Base-by-base conservation (phyloP, 2,888 invertebrate genomes). In the Tricholauxania praeusta region DNA sequence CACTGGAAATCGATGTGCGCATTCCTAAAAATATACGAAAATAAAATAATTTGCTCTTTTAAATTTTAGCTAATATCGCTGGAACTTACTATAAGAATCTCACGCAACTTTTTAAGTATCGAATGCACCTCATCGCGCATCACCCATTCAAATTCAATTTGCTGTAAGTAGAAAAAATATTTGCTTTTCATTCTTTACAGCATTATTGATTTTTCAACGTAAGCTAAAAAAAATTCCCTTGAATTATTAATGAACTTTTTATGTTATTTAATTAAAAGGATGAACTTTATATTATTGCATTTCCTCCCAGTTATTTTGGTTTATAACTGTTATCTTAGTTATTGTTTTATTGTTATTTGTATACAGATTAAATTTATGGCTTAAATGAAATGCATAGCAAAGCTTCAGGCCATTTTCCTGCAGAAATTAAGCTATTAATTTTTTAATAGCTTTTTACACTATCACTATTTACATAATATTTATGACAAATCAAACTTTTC, bases 71-170 rank as follows among this genome's bases (percentile, higher is more conserved):
- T 75, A 65, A 47, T 72, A 63, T 65, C 32, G 57, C 51, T 49
- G 55, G 47, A 39, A 89, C 90, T 89, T 89, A 95, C 95, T 85
- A 93, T 92, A 84, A 96, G 89, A 81, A 96, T 93, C 78, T 93
- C 91, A 83, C 94, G 93, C 57, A 96, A 90, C 84, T 95, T 94
- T 82, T 92, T 92, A 81, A 96, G 89, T 80, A 95, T 94, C 72
- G 93, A 91, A 86, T 95, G 95, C 69, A 96, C 95, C 88, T 96
- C 95, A 85, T 94, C 93, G 79, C 94, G 93, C 73, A 96, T 90
- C 53, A 96, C 93, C 96, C 96, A 96, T 89, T 96, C 95, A 87
- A 96, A 96, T 89, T 96, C 96, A 88, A 93, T 93, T 91, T 96
- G 94, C 96, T 96, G 88, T 79, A 91, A 91, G 73, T 70, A 60